These are phyloP conservation scores for Chaetogeoica ovagalla DNA, from an alignment of 2,888 invertebrate species.

Conservation along the genomic window DNA sequence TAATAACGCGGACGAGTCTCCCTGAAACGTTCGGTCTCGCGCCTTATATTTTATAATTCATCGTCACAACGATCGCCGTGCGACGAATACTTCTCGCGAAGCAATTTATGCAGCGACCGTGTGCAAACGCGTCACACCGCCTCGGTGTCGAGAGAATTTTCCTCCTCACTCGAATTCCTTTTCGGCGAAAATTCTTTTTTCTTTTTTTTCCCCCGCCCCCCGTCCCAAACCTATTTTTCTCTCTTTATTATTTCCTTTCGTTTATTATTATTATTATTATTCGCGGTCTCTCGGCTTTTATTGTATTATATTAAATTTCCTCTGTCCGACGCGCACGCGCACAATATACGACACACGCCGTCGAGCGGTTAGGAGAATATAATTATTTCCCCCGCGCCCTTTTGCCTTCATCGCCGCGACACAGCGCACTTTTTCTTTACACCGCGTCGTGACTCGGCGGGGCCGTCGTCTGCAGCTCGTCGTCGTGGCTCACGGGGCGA, in stretches of 20 bases:
- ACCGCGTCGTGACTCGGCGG: too few species aligned
- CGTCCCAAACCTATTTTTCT: too few species aligned
- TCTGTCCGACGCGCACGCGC: background rate
- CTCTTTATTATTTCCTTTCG: background rate
- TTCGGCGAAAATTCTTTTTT: background rate
- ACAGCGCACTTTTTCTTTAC: background rate
- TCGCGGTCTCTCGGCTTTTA: background rate
- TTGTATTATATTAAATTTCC: constrained; percentile 2
- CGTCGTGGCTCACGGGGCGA: too few species aligned
- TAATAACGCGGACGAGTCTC: constrained; percentile 13
- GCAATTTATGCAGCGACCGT: constrained; percentile 20
- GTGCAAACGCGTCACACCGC: too few species aligned
- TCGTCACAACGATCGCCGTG: background rate
- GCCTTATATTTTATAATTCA: background rate
- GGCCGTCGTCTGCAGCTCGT: too few species aligned
- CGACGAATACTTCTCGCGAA: constrained; percentile 11
- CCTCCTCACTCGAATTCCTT: constrained; percentile 4
- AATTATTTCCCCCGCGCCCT: background rate
- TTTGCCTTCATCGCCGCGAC: background rate
- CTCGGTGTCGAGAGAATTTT: too few species aligned
- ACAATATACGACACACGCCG: background rate
- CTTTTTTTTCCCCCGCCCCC: too few species aligned
- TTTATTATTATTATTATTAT: too few species aligned
- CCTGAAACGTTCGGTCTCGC: constrained; percentile 13
- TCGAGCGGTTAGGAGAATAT: background rate